Evolutionary conservation across 2,797 vertebrate species (phyloP).

Genomic region (Crypturellus tataupa): DNA sequence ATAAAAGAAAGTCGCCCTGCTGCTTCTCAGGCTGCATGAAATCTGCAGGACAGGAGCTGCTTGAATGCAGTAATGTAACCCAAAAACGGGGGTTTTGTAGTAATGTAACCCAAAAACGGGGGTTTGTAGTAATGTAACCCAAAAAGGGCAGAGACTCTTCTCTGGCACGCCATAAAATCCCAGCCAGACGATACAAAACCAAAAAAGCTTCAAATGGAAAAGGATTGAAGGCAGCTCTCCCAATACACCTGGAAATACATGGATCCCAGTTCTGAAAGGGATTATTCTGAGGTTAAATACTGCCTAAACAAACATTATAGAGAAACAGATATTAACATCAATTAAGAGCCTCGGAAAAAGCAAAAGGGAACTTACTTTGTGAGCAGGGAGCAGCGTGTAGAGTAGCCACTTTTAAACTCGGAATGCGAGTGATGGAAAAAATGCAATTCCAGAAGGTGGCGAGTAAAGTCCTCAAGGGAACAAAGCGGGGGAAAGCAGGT

Average conservation of each 20-base stretch:
- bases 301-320: neutral
- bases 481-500: neutral
- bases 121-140: too few species aligned
- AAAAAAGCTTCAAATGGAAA: neutral
- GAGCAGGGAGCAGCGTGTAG: neutral
- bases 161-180: neutral
- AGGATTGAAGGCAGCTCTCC: neutral
- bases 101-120: neutral
- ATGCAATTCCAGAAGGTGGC: neutral
- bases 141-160: neutral
- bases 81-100: neutral
- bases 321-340: neutral
- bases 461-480: conserved; percentile 8
- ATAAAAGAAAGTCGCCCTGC: neutral
- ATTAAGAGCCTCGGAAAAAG: neutral
- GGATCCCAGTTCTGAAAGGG: accelerated
- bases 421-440: neutral
- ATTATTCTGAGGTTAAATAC: accelerated
- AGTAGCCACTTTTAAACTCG: neutral
- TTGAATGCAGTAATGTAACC: accelerated
- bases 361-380: neutral
- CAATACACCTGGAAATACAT: neutral
- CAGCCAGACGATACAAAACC: neutral
- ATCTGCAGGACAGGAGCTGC: neutral
- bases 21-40: neutral